Base-by-base conservation (phyloP, 1,140 invertebrate species). In the Dreissena rostriformis region DNA sequence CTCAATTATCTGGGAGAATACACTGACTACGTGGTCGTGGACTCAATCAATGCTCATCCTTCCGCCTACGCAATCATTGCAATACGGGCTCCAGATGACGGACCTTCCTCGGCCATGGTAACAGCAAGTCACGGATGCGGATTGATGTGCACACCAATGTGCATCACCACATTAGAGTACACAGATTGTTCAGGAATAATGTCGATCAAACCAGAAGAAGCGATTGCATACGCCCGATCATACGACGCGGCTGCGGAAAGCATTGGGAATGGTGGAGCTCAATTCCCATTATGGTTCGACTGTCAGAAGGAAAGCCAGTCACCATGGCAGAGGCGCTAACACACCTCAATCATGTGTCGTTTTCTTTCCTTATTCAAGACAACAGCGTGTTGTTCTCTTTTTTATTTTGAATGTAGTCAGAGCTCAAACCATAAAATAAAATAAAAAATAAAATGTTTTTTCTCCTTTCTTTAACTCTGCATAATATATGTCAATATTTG, bases 1-100 rank as follows among this genome's bases (percentile, higher is more conserved):
- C 53, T 76, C 6, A 76, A 51, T 51, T 76, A 76, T 76, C 8
- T 63, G 22, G 74, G 74, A 63, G 61, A 61, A 29, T 76, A 63
- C 57, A 55, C 74, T 1, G 74, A 29, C 57, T 76, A 61, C 39
- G 74, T 55, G 19, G 14, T 76, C 1, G 29, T 76, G 11, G 74
- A 76, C 22, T 7, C 11, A 0, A 51, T 26, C 29, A 19, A 63
- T 39, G 28, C 74, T 26, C 55, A 63, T 14, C 51, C 61, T 7
- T 76, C 74, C 10, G 55, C 74, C 55, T 39, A 24, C n/a, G 26
- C 29, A 6, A 63, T 63, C n/a, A 76, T 76, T 61, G 74, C 55
- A 7, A 65, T 76, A 39, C 61, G 65, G 49, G 49, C 55, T 19
- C 74, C 74, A 15, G 55, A 61, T 0, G 29, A 28, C 14, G 55